A percentile compares a stretch with the other conserved stretches of the same genome.
Evolutionary conservation across 1,140 invertebrate species (phyloP).

Genomic region (Euborellia annulipes): DNA sequence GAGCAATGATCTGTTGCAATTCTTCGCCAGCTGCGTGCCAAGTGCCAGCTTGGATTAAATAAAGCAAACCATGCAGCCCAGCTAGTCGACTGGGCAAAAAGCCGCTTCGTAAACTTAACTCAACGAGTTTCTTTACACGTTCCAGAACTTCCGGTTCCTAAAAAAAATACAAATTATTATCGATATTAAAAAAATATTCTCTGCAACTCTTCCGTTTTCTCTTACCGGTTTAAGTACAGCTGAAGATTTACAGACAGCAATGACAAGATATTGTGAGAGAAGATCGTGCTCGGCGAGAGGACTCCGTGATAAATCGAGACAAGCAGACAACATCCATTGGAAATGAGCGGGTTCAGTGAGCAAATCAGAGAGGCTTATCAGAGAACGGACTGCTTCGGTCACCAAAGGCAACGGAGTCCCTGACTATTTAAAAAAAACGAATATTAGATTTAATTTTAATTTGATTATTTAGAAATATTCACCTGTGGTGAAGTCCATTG

Average conservation of each 20-base stretch:
- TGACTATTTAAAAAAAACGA: slow-evolving; percentile 13
- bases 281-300: slow-evolving; percentile 54
- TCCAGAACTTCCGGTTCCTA: slow-evolving; percentile 39
- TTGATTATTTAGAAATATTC: no score
- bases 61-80: slow-evolving; percentile 56
- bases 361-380: slow-evolving; percentile 51
- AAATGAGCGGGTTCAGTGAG: slow-evolving; percentile 52
- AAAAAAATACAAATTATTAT: slow-evolving; percentile 12
- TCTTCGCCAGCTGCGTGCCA: no score
- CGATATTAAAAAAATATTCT: slow-evolving; percentile 5
- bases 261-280: slow-evolving; percentile 46
- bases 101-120: slow-evolving; percentile 42
- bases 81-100: slow-evolving; percentile 48
- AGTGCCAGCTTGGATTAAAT: slow-evolving; percentile 43
- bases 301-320: slow-evolving; percentile 41
- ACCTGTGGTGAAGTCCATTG: slow-evolving; percentile 47
- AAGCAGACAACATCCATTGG: slow-evolving; percentile 53
- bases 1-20: no score
- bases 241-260: slow-evolving; percentile 51
- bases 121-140: slow-evolving; percentile 43
- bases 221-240: slow-evolving; percentile 40
- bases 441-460: not conserved
- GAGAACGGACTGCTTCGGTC: slow-evolving; percentile 48
- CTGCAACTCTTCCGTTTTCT: no score
- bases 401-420: slow-evolving; percentile 40